Evolutionary conservation across 2,888 invertebrate species (phyloP).

Genomic region (Drosophila nigricruria): DNA sequence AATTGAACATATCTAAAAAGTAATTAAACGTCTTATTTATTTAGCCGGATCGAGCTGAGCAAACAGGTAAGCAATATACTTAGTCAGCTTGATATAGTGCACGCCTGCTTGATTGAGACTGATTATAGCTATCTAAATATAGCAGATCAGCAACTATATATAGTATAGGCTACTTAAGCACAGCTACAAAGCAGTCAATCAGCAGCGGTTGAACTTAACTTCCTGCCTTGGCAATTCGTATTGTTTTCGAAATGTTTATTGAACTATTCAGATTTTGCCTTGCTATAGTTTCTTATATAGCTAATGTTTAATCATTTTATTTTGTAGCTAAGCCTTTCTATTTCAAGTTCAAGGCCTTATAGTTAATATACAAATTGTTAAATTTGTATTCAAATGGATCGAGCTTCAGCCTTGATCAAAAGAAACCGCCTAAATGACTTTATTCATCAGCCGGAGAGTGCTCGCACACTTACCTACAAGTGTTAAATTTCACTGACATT

Average conservation of each 20-base stretch:
- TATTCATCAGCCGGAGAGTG: constrained; percentile 11
- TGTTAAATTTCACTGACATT: constrained; percentile 44
- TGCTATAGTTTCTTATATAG: background rate
- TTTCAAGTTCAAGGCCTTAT: background rate
- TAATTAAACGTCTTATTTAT: constrained; percentile 29
- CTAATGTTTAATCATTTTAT: too few species aligned
- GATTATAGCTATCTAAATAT: constrained; percentile 17
- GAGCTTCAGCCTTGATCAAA: constrained; percentile 35
- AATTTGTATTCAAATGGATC: constrained; percentile 7
- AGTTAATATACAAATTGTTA: background rate
- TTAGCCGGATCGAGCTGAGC: background rate
- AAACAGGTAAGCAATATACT: constrained; percentile 7
- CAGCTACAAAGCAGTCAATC: background rate
- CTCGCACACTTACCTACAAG: constrained; percentile 13
- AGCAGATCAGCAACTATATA: constrained; percentile 8
- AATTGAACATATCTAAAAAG: constrained; percentile 81
- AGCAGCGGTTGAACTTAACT: background rate
- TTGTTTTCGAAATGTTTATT: background rate
- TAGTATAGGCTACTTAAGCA: constrained; percentile 6
- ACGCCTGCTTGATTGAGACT: background rate
- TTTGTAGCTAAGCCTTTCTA: too few species aligned
- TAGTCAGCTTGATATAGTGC: background rate
- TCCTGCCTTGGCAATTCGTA: background rate
- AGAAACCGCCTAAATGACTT: constrained; percentile 44
- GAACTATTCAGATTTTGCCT: background rate